Evolutionary conservation across 2,888 invertebrate species (phyloP).

Genomic region (Monopis laevigella): DNA sequence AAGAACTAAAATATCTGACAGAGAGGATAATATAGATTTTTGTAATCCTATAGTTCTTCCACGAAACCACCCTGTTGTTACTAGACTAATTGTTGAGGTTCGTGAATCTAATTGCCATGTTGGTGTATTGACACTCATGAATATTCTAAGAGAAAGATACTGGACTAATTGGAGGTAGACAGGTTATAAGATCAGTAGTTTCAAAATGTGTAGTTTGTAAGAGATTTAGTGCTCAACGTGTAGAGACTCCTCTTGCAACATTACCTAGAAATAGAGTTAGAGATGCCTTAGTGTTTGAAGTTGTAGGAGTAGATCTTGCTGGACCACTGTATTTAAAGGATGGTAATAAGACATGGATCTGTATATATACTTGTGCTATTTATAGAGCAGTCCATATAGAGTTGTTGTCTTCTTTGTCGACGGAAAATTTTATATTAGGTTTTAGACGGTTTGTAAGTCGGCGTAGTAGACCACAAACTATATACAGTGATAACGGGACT

Average conservation of each 20-base stretch:
- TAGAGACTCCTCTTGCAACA: not conserved
- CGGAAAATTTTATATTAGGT: too few relatives aligned
- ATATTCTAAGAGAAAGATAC: not conserved
- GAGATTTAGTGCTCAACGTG: not conserved
- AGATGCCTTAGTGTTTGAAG: constrained; percentile 2
- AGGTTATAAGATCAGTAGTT: not conserved
- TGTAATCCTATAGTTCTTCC: not conserved
- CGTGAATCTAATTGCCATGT: too few relatives aligned
- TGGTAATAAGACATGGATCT: constrained; percentile 6
- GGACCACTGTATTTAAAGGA: constrained; percentile 7
- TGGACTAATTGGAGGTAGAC: not conserved
- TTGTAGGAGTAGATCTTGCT: constrained; percentile 6
- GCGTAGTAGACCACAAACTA: too few relatives aligned
- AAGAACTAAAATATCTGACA: not conserved
- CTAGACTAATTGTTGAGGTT: not conserved
- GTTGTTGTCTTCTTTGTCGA: too few relatives aligned
- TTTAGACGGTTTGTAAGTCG: too few relatives aligned
- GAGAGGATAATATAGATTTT: not conserved
- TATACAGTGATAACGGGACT: too few relatives aligned
- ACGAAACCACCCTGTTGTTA: not conserved
- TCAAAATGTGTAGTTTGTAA: not conserved
- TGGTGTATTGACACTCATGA: not conserved
- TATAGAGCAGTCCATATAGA: not conserved
- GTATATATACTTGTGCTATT: not conserved
- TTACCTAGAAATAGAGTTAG: constrained; percentile 6